Conservation (phyloP, 2,113 vertebrate genomes). For the Hymenochirus boettgeri region DNA sequence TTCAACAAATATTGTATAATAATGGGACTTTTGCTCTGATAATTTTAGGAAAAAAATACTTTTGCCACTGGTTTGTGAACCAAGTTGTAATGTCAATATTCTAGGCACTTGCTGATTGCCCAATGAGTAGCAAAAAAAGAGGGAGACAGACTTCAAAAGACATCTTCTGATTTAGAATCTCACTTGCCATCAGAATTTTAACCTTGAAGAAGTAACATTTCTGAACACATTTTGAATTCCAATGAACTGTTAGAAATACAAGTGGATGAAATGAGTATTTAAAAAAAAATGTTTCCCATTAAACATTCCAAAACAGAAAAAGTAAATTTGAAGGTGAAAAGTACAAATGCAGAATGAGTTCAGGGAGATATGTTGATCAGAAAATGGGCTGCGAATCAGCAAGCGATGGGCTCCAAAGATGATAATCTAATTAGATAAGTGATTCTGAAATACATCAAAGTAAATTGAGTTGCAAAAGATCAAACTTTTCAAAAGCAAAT, state of each 20-base stretch:
- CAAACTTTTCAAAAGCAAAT: neutral
- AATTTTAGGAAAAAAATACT: slow-evolving; percentile 13
- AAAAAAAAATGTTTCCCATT: slow-evolving; percentile 34
- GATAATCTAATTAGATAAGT: slow-evolving; percentile 1
- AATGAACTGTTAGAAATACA: slow-evolving; percentile 35
- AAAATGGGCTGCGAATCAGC: neutral
- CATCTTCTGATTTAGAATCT: slow-evolving; percentile 48
- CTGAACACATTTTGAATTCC: slow-evolving; percentile 43
- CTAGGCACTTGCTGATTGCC: slow-evolving; percentile 12
- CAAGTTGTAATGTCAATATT: slow-evolving; percentile 34
- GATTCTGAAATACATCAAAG: neutral
- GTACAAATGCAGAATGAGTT: slow-evolving; percentile 16
- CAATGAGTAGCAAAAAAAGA: slow-evolving; percentile 31
- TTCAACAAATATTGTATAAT: too few relatives aligned
- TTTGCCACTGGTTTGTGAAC: slow-evolving; percentile 16
- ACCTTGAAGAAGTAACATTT: slow-evolving; percentile 48
- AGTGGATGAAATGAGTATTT: neutral
- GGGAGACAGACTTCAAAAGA: slow-evolving; percentile 49
- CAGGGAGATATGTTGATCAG: slow-evolving; percentile 6
- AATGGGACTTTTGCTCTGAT: slow-evolving; percentile 14
- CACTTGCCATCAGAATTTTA: slow-evolving; percentile 48
- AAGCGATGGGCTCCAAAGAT: neutral
- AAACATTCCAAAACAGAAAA: slow-evolving; percentile 28
- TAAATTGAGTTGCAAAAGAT: neutral
- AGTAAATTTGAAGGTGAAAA: slow-evolving; percentile 30